Base-by-base conservation (phyloP, 1,140 invertebrate species). In the Listronotus oregonensis region DNA sequence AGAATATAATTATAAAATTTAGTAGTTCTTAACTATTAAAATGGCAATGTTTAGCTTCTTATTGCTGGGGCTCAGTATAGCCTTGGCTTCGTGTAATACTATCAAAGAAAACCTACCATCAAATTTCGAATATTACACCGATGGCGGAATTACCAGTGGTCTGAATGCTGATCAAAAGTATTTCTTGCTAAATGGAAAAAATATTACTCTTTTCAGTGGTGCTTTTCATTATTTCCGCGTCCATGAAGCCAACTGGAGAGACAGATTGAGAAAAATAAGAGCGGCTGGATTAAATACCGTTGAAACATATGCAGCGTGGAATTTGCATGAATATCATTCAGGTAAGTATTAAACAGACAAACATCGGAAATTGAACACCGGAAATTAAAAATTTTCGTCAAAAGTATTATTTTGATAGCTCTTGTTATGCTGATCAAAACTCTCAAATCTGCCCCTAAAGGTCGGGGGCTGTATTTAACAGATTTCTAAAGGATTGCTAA, bases 221-320 rank as follows among this genome's bases (percentile, higher is more conserved):
- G 93, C 94, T 57, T 85, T 98, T 64, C 95, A 98, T 78, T 98
- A 97, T 78, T 96, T 94, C 75, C 84, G 96, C 9, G 84, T 94
- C 0, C 93, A 93, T 2, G 84, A 85, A 39, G 81, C 85, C 37
- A 90, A 68, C 44, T 72, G 71, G 71, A 63, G 64, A 40, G 71
- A 68, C 39, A 55, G 68, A 67, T 80, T 98, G 43, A 76, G 83
- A 46, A 95, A 95, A 78, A 85, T 96, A 68, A 85, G 89, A 77
- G 87, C 89, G n/a, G 66, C 61, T 56, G 96, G 96, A n/a, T 83
- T 97, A 0, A 97, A 97, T 81, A 86, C 94, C 0, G 84, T 98
- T 7, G 89, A 93, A 68, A 94, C 93, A 90, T 97, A 97, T 77
- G 88, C 97, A 0, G 92, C 96, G 75, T 98, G 96, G 96, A 94